Base-by-base conservation (phyloP, 2,888 invertebrate species). In the Lasioglossum marginatum region DNA sequence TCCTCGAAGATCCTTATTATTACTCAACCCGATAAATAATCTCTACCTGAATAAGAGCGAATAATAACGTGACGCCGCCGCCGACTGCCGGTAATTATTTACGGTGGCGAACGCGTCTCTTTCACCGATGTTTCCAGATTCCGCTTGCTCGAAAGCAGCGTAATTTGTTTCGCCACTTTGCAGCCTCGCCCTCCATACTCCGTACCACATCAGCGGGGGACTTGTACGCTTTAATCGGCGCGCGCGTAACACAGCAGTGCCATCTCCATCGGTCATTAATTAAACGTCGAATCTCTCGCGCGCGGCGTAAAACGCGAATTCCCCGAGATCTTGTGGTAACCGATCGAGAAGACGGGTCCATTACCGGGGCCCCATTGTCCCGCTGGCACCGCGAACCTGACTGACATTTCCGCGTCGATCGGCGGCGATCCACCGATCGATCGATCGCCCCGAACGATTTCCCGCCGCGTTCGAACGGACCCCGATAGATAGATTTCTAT, bases 251-350 rank as follows among this genome's bases (percentile, higher is more conserved):
- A 78, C 52, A 45, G 57, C 77, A 57, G 40, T 23, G 43, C 68
- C 31, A 31, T 37, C 63, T 37, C 34, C 71, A 60, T 79, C 88
- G 70, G 74, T 84, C 90, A 91, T 93, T 93, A 93, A 93, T 93
- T 92, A 89, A 90, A 77, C 89, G 89, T 90, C 91, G 88, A 89
- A 88, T 91, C 90, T 88, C 90, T 89, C 78, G 74, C 40, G 27
- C 14, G 12, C 23, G 23, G 66, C 45, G 45, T 63, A 52, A 52
- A 70, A n/a, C 45, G 37, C 60, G 10, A 23, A 27, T 71, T 68
- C 77, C 48, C 16, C n/a, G 10, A 52, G 37, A 63, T 34, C 45
- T 23, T 23, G 8, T 2, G 48, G 27, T 23, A 63, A 79, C 70
- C 72, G 72, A n/a, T 43, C 43, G 57, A 70, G 71, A 68, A 81